A percentile compares a stretch with the other conserved stretches of the same genome.
Conservation (phyloP, 2,797 vertebrate genomes). For the Poecilia velifera region DNA sequence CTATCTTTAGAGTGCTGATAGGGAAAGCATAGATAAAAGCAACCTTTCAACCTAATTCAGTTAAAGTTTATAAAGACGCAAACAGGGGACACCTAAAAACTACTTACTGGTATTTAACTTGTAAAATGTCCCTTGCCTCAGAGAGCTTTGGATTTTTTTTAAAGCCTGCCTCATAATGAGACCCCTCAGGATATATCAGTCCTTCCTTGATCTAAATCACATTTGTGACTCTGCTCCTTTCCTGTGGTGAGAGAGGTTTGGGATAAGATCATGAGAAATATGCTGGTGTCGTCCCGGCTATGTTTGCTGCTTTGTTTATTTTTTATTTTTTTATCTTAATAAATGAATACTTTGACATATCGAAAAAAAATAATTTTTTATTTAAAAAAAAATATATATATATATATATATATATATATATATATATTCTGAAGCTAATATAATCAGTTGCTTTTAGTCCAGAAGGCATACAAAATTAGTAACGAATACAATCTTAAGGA, state of each 20-base stretch:
- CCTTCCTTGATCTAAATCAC: constrained; percentile 37
- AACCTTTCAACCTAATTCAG: constrained; percentile 6
- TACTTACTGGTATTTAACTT: not conserved
- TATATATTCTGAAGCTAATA: not conserved
- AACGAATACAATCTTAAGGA: not conserved
- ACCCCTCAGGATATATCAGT: constrained; percentile 35
- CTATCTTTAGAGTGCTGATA: not conserved
- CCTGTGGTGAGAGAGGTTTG: constrained; percentile 19
- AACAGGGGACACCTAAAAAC: not conserved
- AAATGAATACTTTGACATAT: not conserved
- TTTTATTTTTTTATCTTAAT: not conserved
- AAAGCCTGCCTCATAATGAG: constrained; percentile 11
- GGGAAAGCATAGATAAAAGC: not conserved
- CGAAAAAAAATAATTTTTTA: not conserved
- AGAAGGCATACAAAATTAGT: not conserved
- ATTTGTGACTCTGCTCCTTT: constrained; percentile 37
- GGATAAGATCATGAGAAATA: constrained; percentile 33
- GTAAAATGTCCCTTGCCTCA: constrained; percentile 4
- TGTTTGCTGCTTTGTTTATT: not conserved
- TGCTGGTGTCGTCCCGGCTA: not conserved
- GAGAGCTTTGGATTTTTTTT: constrained; percentile 6
- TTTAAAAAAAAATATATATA: not conserved
- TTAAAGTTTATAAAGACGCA: not conserved
- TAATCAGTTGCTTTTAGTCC: not conserved
- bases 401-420: too few relatives aligned